phyloP scores from a whole-genome alignment of 2,113 vertebrate species.

The Ptychochromis oligacanthus region DNA sequence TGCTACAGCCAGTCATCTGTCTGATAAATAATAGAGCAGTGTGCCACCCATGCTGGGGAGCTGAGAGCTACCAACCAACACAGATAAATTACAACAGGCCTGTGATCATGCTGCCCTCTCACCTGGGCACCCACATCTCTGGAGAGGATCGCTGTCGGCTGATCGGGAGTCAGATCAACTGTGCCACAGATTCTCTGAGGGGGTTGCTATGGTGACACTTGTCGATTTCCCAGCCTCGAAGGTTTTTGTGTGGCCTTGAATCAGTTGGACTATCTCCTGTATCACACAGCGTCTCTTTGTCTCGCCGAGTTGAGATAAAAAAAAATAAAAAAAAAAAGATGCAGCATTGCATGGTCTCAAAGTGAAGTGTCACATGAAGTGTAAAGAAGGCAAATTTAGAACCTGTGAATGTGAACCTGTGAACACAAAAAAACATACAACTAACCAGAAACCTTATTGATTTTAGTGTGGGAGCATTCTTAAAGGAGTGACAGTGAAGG shows the following conservation, averaged over 20 bases:
- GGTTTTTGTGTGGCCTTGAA: constrained; percentile 58
- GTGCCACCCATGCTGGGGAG: constrained; percentile 45
- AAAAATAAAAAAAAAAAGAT: neutral
- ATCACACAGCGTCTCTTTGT: constrained; percentile 57
- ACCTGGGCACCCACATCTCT: constrained; percentile 35
- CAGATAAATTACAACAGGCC: constrained; percentile 62
- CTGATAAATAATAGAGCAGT: constrained; percentile 72
- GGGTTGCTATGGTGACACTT: constrained; percentile 64
- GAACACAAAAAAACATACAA: neutral
- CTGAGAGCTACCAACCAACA: constrained; percentile 51
- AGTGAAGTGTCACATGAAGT: neutral
- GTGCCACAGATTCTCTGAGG: constrained; percentile 23
- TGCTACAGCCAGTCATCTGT: constrained; percentile 44
- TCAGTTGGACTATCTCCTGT: constrained; percentile 34
- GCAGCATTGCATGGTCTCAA: neutral
- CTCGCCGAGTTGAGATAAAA: neutral
- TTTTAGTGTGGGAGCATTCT: neutral
- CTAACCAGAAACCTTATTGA: neutral
- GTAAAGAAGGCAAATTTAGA: neutral
- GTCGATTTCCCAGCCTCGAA: constrained; percentile 35
- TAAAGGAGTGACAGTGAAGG: neutral
- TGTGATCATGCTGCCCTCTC: constrained; percentile 43
- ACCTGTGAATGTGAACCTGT: neutral
- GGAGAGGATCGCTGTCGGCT: neutral
- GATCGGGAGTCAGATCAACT: constrained; percentile 44